Evolutionary conservation across 2,113 vertebrate genomes (phyloP).

Genomic region (Pelodiscus sinensis): DNA sequence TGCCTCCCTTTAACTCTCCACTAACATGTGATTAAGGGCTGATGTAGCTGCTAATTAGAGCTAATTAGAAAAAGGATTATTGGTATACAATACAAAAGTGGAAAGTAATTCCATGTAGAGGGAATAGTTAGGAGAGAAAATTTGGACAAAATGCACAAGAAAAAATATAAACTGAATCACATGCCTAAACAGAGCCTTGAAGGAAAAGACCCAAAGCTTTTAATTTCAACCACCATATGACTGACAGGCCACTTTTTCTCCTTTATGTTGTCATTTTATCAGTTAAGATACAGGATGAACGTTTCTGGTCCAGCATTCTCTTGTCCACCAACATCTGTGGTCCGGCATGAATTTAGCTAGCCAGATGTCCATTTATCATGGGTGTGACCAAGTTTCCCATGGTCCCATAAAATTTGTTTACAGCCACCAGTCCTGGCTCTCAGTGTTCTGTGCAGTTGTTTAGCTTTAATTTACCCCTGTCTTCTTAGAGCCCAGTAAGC

Average conservation of each 20-base stretch:
- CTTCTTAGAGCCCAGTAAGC: too few relatives aligned
- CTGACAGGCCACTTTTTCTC: neutral
- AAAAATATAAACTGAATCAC: neutral
- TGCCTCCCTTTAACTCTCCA: neutral
- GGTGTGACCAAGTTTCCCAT: too few relatives aligned
- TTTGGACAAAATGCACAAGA: neutral
- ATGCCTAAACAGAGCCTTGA: fast-evolving
- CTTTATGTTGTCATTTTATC: neutral
- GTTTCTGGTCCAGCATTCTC: too few relatives aligned
- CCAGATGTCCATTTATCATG: too few relatives aligned
- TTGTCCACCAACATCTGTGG: too few relatives aligned
- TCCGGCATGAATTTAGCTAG: too few relatives aligned
- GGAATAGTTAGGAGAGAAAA: neutral
- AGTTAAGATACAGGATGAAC: neutral
- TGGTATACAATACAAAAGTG: neutral
- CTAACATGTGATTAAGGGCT: neutral
- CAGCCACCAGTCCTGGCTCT: too few relatives aligned
- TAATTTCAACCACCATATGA: neutral
- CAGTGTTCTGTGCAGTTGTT: too few relatives aligned
- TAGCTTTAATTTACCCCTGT: too few relatives aligned
- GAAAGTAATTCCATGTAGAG: neutral
- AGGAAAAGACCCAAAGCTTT: neutral
- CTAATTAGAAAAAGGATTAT: neutral
- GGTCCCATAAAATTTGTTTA: too few relatives aligned
- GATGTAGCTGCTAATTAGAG: neutral